Base-by-base conservation (phyloP, 2,113 vertebrate genomes). In the Poicephalus gulielmi region DNA sequence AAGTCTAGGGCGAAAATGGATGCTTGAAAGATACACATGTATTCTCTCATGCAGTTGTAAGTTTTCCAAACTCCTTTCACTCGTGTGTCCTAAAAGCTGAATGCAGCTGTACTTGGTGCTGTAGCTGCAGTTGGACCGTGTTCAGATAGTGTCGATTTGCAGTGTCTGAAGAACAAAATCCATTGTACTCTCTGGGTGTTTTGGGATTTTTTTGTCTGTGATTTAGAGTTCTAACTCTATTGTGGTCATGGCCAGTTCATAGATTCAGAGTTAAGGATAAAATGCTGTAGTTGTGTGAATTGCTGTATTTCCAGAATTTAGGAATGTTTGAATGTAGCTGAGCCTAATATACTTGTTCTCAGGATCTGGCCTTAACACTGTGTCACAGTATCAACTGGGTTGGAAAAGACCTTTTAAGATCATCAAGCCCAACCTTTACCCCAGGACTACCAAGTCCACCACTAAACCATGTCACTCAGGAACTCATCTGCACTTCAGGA, bases 141-240 rank as follows among this genome's bases (percentile, higher is more conserved):
- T 83, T 87, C 70, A 90, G 62, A 15, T 47, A 49, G 43, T 53
- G 75, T 3, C 68, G 52, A 67, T 74, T 37, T 74, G 41, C 53
- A 50, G 4, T 1, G 4, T 90, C 52, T 47, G n/a, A 92, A 71
- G 69, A 70, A 27, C 20, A 89, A 89, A 92, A 75, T 10, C 52
- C 13, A 14, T 49, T 0, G 1, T 78, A 44, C 4, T 74, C 13
- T 22, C 31, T 60, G 35, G 11, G 10, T 59, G 16, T 0, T 43
- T 53, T 10, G 6, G 13, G 0, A 1, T 41, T 46, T 62, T 88
- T 73, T n/a, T 4, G 35, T 52, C 50, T 73, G 31, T 75, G 53
- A 52, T 49, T 80, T 85, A 74, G 53, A 71, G 25, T 49, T 39
- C 71, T 82, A 24, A 3, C 7, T 77, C 23, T 82, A 17, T 46